Evolutionary conservation across 2,888 invertebrate genomes (phyloP).

Genomic region (Melanostoma scalare): DNA sequence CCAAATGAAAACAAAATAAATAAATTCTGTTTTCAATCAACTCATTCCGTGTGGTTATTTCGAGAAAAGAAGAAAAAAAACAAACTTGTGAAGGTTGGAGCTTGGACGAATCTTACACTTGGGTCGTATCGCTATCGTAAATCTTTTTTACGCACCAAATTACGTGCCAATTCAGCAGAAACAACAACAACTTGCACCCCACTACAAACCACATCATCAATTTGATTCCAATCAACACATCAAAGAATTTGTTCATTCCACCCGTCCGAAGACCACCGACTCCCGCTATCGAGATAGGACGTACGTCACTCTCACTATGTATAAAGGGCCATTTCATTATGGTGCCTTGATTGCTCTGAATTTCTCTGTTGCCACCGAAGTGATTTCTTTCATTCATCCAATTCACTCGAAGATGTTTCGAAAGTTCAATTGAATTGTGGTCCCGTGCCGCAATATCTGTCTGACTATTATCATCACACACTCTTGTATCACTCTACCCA

Average conservation of each 20-base stretch:
- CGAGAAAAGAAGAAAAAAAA: too few relatives aligned
- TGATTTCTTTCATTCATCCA: slow-evolving; percentile 55
- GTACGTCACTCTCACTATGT: not conserved
- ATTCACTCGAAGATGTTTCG: slow-evolving; percentile 50
- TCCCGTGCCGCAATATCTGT: slow-evolving; percentile 64
- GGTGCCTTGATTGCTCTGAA: slow-evolving; percentile 43
- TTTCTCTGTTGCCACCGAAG: slow-evolving; percentile 27
- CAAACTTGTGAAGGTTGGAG: too few relatives aligned
- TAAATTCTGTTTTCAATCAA: too few relatives aligned
- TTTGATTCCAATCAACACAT: slow-evolving; percentile 67
- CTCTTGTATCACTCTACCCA: slow-evolving; percentile 33
- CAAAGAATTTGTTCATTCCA: slow-evolving; percentile 28
- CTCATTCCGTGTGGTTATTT: too few relatives aligned
- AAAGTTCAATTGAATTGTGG: slow-evolving; percentile 70
- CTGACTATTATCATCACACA: slow-evolving; percentile 42
- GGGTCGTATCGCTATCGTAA: not conserved
- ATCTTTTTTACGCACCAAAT: not conserved
- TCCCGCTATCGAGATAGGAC: not conserved
- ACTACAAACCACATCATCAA: slow-evolving; percentile 37
- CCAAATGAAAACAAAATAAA: too few relatives aligned
- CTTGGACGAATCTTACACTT: too few relatives aligned
- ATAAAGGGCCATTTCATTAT: slow-evolving; percentile 40
- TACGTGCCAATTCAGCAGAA: slow-evolving; percentile 1
- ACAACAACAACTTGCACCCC: slow-evolving; percentile 1
- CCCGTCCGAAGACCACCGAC: not conserved